Base-by-base conservation (phyloP, 2,888 invertebrate species). In the Cyrtodaria siliqua region DNA sequence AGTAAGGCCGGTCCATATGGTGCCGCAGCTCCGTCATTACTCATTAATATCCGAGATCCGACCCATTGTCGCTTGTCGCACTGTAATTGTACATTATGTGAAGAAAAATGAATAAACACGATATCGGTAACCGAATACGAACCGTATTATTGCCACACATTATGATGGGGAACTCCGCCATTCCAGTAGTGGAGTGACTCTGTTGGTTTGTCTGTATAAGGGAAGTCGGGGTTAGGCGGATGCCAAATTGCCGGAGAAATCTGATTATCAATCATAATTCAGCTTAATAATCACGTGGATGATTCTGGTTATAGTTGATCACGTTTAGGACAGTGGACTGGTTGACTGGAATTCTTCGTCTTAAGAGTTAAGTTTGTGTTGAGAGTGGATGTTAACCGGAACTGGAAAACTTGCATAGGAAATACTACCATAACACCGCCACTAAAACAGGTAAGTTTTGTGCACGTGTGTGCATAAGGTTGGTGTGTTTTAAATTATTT, bases 221-320 rank as follows among this genome's bases (percentile, higher is more conserved):
- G 26, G 60, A 63, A 56, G 80, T 69, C n/a, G n/a, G 69, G 60
- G 57, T 72, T 49, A 61, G 79, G 76, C 79, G 77, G 81, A 47
- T 78, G 67, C 56, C 68, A 75, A 72, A 80, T 77, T 83, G 76
- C 67, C 61, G 23, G 49, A 75, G 67, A 83, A 82, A 85, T 83
- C 79, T 67, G 60, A 78, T 84, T 82, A 84, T 69, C 75, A 72
- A 64, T 78, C 61, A 75, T 75, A 78, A 81, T 78, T 71, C 60
- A 44, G 74, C 61, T 53, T 64, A 55, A 64, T 64, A 64, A 55
- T 50, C 50, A 50, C 50, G 50, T 26, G 62, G 62, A 62, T 62
- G 50, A 27, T 16, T 52, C 38, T 49, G 47, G 33, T 50, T 20
- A 24, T 50, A 50, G 38, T 62, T 62, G 62, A 62, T 62, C 18